Conservation (phyloP, 2,113 vertebrate species). For the Rhabdomys dilectus region DNA sequence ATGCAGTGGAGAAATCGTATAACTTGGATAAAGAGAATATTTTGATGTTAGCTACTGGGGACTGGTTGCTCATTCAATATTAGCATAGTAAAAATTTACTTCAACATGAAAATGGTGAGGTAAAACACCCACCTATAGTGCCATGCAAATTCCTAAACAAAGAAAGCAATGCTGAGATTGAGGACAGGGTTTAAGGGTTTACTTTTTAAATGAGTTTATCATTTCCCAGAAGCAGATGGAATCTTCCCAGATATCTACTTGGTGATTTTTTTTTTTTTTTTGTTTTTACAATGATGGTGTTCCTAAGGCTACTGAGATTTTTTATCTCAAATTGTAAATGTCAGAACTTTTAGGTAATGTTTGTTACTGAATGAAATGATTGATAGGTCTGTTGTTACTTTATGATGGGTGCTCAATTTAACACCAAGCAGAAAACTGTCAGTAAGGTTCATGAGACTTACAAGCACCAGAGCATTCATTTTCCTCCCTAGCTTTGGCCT, state of each 20-base stretch:
- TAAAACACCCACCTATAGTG: neutral
- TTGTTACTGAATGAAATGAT: neutral
- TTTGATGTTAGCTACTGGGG: neutral
- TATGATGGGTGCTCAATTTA: neutral
- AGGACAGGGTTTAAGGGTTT: neutral
- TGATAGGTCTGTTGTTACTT: neutral
- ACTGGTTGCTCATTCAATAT: neutral
- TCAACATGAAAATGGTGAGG: neutral
- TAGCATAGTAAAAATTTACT: neutral
- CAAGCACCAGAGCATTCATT: neutral
- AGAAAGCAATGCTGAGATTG: neutral
- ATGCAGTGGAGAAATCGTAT: neutral
- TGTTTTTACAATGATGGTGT: neutral
- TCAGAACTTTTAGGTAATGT: neutral
- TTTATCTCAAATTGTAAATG: neutral
- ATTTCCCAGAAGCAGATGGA: neutral
- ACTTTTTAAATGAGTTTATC: neutral
- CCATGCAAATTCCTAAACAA: neutral
- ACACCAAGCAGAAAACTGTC: neutral
- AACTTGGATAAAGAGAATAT: neutral
- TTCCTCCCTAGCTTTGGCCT: neutral
- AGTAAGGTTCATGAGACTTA: neutral
- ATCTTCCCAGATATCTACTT: neutral
- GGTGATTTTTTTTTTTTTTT: neutral
- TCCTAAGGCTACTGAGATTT: neutral